Conservation (phyloP, 1,140 invertebrate species). For the Hetaerina americana region DNA sequence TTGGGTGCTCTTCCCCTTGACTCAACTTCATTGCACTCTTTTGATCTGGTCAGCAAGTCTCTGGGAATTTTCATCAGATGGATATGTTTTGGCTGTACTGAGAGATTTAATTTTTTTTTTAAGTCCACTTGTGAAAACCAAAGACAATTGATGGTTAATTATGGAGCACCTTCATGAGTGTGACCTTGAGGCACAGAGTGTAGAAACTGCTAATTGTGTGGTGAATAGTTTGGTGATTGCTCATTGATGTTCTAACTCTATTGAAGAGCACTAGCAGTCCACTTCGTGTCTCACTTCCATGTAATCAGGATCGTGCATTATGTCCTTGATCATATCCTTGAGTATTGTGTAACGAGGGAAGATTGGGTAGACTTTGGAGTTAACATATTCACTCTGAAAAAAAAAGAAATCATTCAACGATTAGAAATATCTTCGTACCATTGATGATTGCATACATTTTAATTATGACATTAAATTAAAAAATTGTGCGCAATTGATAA, state of each 20-base stretch:
- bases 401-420: conserved; percentile 14
- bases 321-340: conserved; percentile 91
- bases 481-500: no score
- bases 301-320: conserved; percentile 85
- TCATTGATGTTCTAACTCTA: neutral
- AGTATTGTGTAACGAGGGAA: conserved; percentile 85
- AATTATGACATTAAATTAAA: neutral
- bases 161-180: neutral
- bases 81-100: neutral
- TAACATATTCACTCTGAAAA: conserved; percentile 70
- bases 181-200: neutral
- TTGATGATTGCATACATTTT: neutral
- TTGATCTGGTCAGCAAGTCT: neutral
- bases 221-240: no score
- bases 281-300: conserved; percentile 91
- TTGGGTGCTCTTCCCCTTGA: neutral
- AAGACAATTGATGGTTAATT: neutral
- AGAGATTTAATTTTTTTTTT: neutral
- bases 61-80: neutral
- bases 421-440: no score
- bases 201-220: neutral
- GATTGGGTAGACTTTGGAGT: conserved; percentile 82
- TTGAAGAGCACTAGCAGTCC: conserved; percentile 25
- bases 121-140: neutral
- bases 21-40: neutral